Evolutionary conservation across 2,888 invertebrate genomes (phyloP).

Genomic region (Buathra laborator): DNA sequence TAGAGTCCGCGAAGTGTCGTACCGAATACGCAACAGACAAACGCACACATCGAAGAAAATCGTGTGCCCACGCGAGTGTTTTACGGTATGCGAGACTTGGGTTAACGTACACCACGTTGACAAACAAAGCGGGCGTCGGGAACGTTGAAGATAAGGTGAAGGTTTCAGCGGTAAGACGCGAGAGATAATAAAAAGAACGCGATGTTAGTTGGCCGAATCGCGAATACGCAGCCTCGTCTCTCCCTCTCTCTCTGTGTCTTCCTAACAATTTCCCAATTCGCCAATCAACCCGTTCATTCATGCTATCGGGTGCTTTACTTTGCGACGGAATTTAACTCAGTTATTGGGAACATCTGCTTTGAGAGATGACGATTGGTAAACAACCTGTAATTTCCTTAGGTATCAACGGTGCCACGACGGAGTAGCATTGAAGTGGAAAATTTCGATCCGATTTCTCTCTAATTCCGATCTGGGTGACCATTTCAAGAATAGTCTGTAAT

Average conservation of each 20-base stretch:
- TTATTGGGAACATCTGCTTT: not conserved
- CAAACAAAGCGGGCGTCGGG: conserved; percentile 46
- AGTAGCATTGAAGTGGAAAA: not conserved
- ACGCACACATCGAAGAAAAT: not conserved
- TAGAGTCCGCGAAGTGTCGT: conserved; percentile 30
- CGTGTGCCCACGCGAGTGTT: not conserved
- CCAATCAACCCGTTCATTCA: conserved; percentile 39
- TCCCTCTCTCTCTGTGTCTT: not conserved
- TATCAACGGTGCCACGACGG: not conserved
- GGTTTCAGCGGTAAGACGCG: conserved; percentile 40
- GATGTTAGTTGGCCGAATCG: conserved; percentile 14
- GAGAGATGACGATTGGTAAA: not conserved
- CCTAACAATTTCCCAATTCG: not conserved
- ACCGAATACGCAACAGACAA: conserved; percentile 14
- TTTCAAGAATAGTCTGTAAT: not conserved
- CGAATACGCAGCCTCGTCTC: not conserved
- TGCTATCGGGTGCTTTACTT: conserved; percentile 8
- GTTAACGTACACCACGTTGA: conserved; percentile 56
- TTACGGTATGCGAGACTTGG: conserved; percentile 8
- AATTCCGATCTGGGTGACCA: not conserved
- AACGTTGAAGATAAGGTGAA: conserved; percentile 56
- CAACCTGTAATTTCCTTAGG: not conserved
- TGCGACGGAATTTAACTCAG: not conserved
- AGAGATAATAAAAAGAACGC: conserved; percentile 21
- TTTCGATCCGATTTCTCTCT: not conserved